A percentile compares a stretch with the other conserved stretches of the same genome.
Conservation (phyloP, 2,113 vertebrate species). For the Hippocampus comes region DNA sequence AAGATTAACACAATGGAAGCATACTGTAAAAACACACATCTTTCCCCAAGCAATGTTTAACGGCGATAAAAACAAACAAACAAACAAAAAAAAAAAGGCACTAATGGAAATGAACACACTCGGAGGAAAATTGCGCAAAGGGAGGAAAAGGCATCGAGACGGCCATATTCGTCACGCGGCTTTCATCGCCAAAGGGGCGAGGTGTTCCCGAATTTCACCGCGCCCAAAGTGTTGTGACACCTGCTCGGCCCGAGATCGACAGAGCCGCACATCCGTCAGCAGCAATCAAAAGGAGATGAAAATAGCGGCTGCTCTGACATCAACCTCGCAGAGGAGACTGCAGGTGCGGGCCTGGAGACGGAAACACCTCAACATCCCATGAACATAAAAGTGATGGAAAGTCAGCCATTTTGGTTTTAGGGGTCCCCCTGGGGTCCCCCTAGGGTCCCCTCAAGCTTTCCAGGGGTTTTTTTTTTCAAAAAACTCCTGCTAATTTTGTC, state of each 20-base stretch:
- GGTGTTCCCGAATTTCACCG: conserved; percentile 12
- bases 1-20: background rate
- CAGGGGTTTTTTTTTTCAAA: too few species aligned
- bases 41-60: background rate
- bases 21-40: background rate
- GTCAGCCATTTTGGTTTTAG: too few species aligned
- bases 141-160: conserved; percentile 1
- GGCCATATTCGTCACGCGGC: conserved; percentile 23
- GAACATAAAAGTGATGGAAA: conserved; percentile 16
- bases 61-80: too few species aligned
- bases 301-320: conserved; percentile 34
- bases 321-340: conserved; percentile 32
- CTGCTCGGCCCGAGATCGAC: conserved; percentile 16
- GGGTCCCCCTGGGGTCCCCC: too few species aligned
- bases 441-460: too few species aligned
- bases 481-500: too few species aligned
- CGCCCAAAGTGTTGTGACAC: conserved; percentile 13
- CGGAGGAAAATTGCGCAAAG: conserved; percentile 9
- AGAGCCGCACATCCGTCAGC: conserved; percentile 25
- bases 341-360: conserved; percentile 30
- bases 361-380: too few species aligned
- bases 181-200: conserved; percentile 19
- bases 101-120: background rate
- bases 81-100: background rate
- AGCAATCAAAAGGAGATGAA: conserved; percentile 32